Conservation (phyloP, 1,140 invertebrate species). For the Ptiloglossa arizonensis region DNA sequence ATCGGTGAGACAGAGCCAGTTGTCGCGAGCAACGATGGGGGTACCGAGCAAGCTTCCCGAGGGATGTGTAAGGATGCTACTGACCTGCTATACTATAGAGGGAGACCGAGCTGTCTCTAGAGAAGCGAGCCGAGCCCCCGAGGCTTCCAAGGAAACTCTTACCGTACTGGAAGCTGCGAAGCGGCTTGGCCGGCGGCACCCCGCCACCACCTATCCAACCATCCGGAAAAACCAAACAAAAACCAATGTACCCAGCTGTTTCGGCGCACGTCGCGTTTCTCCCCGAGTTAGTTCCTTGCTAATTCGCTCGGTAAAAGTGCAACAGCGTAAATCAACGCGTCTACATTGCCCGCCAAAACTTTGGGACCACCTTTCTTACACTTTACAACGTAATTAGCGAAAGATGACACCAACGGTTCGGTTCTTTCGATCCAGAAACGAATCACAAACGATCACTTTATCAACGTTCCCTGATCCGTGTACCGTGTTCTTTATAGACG, state of each 20-base stretch:
- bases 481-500: too few relatives aligned
- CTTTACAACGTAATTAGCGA: too few relatives aligned
- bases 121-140: slow-evolving; percentile 79
- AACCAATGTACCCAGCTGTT: slow-evolving; percentile 68
- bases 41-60: slow-evolving; percentile 19
- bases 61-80: slow-evolving; percentile 74
- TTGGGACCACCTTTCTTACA: too few relatives aligned
- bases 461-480: too few relatives aligned
- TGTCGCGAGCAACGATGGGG: too few relatives aligned
- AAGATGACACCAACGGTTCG: too few relatives aligned
- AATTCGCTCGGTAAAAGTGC: slow-evolving; percentile 19
- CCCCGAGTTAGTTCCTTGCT: slow-evolving; percentile 22
- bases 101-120: slow-evolving; percentile 81
- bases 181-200: slow-evolving; percentile 79
- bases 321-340: not conserved
- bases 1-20: slow-evolving; percentile 14
- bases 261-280: slow-evolving; percentile 32
- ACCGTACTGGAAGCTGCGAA: slow-evolving; percentile 79
- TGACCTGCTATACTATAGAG: slow-evolving; percentile 85
- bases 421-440: too few relatives aligned
- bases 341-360: too few relatives aligned
- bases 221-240: slow-evolving; percentile 73
- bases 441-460: too few relatives aligned
- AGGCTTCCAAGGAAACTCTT: slow-evolving; percentile 79
- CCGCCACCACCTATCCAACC: slow-evolving; percentile 79